Conservation (phyloP, 2,888 invertebrate species). For the Campaea margaritaria region DNA sequence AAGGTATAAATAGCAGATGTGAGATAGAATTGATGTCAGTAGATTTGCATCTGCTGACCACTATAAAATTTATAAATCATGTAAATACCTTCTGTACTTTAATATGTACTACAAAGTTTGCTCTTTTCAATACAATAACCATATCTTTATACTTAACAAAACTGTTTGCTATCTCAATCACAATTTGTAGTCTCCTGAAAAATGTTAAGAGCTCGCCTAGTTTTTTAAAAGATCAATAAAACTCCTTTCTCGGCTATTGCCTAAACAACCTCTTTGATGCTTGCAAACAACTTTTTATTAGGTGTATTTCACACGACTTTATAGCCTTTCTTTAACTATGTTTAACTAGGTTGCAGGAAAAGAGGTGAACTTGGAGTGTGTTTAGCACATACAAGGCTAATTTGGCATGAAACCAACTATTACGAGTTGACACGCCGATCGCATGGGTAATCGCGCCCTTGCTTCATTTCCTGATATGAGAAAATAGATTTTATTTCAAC, state of each 20-base stretch:
- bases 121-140: too few species aligned
- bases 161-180: too few species aligned
- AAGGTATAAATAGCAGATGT: slow-evolving; percentile 53
- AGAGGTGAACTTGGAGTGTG: slow-evolving; percentile 26
- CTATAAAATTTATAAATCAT: not conserved
- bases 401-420: slow-evolving; percentile 52
- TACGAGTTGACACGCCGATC: slow-evolving; percentile 27
- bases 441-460: slow-evolving; percentile 41
- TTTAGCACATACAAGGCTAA: slow-evolving; percentile 23
- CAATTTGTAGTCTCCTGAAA: not conserved
- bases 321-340: too few species aligned
- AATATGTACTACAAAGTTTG: too few species aligned
- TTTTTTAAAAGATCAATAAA: not conserved
- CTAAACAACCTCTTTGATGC: not conserved
- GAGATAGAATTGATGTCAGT: slow-evolving; percentile 42
- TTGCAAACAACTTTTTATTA: slow-evolving; percentile 4
- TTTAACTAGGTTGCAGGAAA: slow-evolving; percentile 31
- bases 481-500: not conserved
- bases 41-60: slow-evolving; percentile 9
- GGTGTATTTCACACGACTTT: slow-evolving; percentile 22
- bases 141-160: too few species aligned
- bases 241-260: not conserved
- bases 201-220: not conserved
- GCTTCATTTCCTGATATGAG: slow-evolving; percentile 29
- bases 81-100: too few species aligned